Conservation (phyloP, 2,113 vertebrate genomes). For the Anolis carolinensis region DNA sequence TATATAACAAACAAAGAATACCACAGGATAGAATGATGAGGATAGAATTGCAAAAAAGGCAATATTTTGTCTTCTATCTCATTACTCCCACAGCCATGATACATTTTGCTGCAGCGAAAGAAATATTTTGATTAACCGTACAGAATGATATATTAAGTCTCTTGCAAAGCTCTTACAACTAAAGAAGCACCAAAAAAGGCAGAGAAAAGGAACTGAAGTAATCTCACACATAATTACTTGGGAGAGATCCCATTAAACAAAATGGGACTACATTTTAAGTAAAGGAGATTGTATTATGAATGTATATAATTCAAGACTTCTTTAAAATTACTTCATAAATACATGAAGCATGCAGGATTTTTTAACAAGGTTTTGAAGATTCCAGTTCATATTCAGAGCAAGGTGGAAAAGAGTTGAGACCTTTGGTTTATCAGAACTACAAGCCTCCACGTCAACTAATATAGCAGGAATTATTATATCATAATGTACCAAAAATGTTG, state of each 20-base stretch:
- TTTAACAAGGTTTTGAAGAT: background rate
- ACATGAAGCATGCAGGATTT: background rate
- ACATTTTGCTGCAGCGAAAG: background rate
- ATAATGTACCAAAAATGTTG: background rate
- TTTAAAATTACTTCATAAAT: constrained; percentile 6
- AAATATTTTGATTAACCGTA: background rate
- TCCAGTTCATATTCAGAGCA: background rate
- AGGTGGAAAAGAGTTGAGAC: background rate
- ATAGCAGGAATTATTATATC: background rate
- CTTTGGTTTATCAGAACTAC: background rate
- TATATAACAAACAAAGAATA: background rate
- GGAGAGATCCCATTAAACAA: background rate
- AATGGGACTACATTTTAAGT: background rate
- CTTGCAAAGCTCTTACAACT: background rate
- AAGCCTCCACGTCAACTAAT: background rate
- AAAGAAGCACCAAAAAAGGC: background rate
- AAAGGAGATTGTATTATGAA: background rate
- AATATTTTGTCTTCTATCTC: background rate
- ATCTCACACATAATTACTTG: background rate
- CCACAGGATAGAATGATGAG: background rate
- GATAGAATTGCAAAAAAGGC: background rate
- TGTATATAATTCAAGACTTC: background rate
- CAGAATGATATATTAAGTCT: background rate
- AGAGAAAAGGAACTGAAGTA: background rate
- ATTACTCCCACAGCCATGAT: background rate